Percentiles rank a stretch among this genome's conserved stretches.
Conservation (phyloP, 2,113 vertebrate species). For the Marcusenius ussheri region DNA sequence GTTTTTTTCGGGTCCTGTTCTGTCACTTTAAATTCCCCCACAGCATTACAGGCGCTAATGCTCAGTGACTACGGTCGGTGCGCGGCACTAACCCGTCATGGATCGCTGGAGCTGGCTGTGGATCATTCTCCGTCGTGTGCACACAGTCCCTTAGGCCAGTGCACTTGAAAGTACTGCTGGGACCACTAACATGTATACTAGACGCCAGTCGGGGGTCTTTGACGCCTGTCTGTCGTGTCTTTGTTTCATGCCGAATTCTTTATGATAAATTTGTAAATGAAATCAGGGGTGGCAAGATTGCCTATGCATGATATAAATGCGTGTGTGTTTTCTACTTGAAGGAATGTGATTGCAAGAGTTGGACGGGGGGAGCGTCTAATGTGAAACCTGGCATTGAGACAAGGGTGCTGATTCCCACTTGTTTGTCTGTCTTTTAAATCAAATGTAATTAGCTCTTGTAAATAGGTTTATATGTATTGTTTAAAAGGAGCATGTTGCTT, state of each 20-base stretch:
- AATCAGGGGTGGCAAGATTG: not conserved
- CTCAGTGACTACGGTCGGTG: not conserved
- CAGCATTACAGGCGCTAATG: not conserved
- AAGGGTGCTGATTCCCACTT: not conserved
- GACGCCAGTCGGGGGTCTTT: not conserved
- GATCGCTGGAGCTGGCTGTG: constrained; percentile 1
- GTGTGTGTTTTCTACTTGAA: not conserved
- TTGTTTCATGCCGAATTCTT: not conserved
- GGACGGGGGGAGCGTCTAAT: not conserved
- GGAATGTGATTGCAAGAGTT: not conserved
- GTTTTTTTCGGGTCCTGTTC: not conserved
- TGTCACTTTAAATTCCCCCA: constrained; percentile 9
- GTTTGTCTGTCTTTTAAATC: constrained; percentile 3
- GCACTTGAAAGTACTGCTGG: not conserved
- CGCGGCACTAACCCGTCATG: not conserved
- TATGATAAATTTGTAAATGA: not conserved
- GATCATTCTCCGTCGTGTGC: not conserved
- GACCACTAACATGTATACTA: not conserved
- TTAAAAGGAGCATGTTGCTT: constrained; percentile 15
- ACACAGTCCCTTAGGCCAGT: not conserved
- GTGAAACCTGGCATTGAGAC: constrained; percentile 6
- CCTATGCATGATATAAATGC: not conserved
- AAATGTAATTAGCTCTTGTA: constrained; percentile 15
- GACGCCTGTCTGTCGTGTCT: not conserved
- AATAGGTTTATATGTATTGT: constrained; percentile 24